phyloP scores from a whole-genome alignment of 2,888 invertebrate genomes.

The Pyrrhosoma nymphula region DNA sequence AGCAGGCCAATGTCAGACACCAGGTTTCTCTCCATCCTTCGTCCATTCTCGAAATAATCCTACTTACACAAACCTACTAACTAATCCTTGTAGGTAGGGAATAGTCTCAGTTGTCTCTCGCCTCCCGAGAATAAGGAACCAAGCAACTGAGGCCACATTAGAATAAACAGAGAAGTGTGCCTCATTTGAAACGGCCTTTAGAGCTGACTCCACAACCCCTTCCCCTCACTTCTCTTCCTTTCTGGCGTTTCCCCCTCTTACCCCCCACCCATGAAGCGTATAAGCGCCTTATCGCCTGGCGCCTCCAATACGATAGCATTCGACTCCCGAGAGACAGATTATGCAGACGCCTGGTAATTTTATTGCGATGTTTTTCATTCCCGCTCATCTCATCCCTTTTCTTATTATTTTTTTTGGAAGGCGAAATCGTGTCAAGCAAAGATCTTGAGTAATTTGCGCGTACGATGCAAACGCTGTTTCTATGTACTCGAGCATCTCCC shows the following conservation, averaged over 20 bases:
- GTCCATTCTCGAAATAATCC: too few relatives aligned
- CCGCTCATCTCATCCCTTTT: neutral
- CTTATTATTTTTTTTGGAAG: neutral
- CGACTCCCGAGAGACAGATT: slow-evolving; percentile 26
- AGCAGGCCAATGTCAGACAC: too few relatives aligned
- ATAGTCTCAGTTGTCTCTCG: too few relatives aligned
- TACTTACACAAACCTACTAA: too few relatives aligned
- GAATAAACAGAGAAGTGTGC: too few relatives aligned
- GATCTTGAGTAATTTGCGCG: neutral
- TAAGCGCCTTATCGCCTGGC: slow-evolving; percentile 54
- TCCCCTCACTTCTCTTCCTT: too few relatives aligned
- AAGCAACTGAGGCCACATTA: too few relatives aligned
- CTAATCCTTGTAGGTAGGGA: too few relatives aligned
- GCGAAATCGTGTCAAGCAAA: slow-evolving; percentile 19
- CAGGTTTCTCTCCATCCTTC: too few relatives aligned
- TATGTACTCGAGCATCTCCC: neutral
- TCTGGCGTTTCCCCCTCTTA: neutral
- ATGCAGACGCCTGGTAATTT: slow-evolving; percentile 41
- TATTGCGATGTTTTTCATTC: slow-evolving; percentile 18
- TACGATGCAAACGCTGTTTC: neutral
- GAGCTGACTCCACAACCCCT: too few relatives aligned
- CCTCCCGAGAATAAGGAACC: too few relatives aligned
- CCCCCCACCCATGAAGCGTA: neutral
- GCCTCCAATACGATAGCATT: slow-evolving; percentile 30
- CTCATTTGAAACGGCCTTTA: too few relatives aligned